Evolutionary conservation across 2,888 invertebrate genomes (phyloP).

Genomic region (Eristalis tenax): DNA sequence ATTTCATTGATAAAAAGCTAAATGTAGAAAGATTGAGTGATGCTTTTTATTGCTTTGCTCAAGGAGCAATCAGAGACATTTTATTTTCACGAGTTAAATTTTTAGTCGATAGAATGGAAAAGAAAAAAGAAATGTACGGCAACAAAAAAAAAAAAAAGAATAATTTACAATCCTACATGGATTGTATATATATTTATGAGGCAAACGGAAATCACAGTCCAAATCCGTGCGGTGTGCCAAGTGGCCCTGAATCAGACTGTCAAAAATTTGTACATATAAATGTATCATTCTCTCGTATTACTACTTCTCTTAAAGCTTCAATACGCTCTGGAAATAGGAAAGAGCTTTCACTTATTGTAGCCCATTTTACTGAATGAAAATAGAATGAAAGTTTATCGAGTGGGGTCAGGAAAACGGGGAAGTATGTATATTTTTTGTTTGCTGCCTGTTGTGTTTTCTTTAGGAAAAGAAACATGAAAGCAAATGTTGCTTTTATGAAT

Average conservation of each 20-base stretch:
- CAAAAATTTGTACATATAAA: slow-evolving; percentile 25
- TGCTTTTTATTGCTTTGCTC: neutral
- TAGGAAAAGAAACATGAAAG: neutral
- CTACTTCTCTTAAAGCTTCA: slow-evolving; percentile 20
- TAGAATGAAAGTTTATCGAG: slow-evolving; percentile 24
- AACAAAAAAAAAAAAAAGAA: neutral
- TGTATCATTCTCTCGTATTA: slow-evolving; percentile 46
- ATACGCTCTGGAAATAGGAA: slow-evolving; percentile 13
- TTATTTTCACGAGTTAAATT: neutral
- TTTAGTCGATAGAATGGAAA: neutral
- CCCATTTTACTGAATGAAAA: slow-evolving; percentile 53
- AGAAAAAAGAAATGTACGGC: neutral
- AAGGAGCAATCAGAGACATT: neutral
- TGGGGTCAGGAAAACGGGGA: neutral
- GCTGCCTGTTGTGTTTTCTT: neutral
- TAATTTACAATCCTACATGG: neutral
- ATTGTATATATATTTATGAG: too few relatives aligned
- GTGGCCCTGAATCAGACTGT: slow-evolving; percentile 24
- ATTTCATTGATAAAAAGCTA: slow-evolving; percentile 67
- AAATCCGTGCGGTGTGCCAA: slow-evolving; percentile 15
- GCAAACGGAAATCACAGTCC: neutral
- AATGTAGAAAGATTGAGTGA: slow-evolving; percentile 6
- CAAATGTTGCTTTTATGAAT: neutral
- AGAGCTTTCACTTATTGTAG: slow-evolving; percentile 34
- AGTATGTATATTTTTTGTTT: slow-evolving; percentile 18